phyloP scores from a whole-genome alignment of 2,113 vertebrate species.

The Serranochromis macrocephalus region DNA sequence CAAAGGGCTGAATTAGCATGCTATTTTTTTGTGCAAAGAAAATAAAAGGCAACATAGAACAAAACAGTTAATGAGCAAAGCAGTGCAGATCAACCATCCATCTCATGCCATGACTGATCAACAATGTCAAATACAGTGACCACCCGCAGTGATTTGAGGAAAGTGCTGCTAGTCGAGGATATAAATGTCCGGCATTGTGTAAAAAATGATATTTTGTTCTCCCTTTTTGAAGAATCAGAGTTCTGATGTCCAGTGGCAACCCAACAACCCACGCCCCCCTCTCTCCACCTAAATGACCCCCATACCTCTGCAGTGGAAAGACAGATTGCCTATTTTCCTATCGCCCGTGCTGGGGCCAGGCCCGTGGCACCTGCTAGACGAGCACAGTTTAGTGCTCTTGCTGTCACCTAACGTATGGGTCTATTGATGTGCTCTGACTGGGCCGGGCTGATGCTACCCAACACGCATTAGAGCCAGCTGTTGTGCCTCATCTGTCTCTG shows the following conservation, averaged over 20 bases:
- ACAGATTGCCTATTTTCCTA: constrained; percentile 58
- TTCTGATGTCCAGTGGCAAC: constrained; percentile 47
- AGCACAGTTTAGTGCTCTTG: constrained; percentile 47
- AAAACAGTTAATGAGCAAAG: background rate
- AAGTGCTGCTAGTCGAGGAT: constrained; percentile 21
- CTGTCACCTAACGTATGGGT: constrained; percentile 69
- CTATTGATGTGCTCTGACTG: constrained; percentile 69
- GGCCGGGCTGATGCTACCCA: constrained; percentile 56
- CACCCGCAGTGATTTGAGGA: constrained; percentile 7
- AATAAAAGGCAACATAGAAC: background rate
- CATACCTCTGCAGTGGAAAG: constrained; percentile 1
- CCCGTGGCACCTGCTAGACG: constrained; percentile 52
- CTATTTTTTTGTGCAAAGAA: background rate
- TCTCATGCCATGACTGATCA: background rate
- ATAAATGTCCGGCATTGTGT: constrained; percentile 34
- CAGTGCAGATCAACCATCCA: background rate
- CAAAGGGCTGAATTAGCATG: background rate
- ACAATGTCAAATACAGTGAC: background rate
- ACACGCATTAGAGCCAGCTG: constrained; percentile 60
- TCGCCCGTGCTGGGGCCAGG: constrained; percentile 37
- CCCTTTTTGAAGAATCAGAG: constrained; percentile 44
- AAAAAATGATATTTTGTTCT: constrained; percentile 32
- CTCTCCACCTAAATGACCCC: background rate
- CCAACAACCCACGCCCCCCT: background rate
- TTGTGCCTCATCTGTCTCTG: constrained; percentile 55